Evolutionary conservation across 2,113 vertebrate genomes (phyloP).

Genomic region (Acrocephalus arundinaceus): DNA sequence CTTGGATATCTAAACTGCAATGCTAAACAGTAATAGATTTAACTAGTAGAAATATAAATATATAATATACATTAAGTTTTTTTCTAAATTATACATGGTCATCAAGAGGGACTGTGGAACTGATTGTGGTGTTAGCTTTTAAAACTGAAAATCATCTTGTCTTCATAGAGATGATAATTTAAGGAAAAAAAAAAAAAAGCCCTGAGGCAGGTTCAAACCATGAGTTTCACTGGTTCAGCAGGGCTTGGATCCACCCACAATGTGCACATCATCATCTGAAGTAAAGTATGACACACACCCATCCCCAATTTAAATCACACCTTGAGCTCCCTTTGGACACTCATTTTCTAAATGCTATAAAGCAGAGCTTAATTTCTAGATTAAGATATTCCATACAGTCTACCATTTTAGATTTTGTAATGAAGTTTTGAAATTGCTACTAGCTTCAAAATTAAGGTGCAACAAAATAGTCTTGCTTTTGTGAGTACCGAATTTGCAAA

Average conservation of each 20-base stretch:
- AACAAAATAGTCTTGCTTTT: not conserved
- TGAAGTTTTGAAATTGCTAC: not conserved
- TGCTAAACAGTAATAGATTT: not conserved
- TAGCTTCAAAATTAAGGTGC: not conserved
- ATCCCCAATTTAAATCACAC: not conserved
- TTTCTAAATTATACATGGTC: not conserved
- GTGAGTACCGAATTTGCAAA: slow-evolving; percentile 8
- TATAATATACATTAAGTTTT: not conserved
- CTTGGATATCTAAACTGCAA: not conserved
- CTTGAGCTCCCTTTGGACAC: not conserved
- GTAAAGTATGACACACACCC: not conserved
- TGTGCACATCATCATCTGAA: not conserved
- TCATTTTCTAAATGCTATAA: not conserved
- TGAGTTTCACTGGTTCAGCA: not conserved
- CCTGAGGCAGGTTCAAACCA: not conserved
- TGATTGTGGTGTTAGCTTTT: accelerated
- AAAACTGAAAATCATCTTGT: not conserved
- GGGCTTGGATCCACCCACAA: not conserved
- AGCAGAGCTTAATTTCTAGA: not conserved
- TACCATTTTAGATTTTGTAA: not conserved
- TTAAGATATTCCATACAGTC: not conserved
- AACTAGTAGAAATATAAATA: not conserved
- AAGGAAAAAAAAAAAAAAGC: not conserved
- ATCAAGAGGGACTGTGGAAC: not conserved
- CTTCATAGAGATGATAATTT: not conserved